Evolutionary conservation across 2,113 vertebrate genomes (phyloP).

Genomic region (Meriones unguiculatus): DNA sequence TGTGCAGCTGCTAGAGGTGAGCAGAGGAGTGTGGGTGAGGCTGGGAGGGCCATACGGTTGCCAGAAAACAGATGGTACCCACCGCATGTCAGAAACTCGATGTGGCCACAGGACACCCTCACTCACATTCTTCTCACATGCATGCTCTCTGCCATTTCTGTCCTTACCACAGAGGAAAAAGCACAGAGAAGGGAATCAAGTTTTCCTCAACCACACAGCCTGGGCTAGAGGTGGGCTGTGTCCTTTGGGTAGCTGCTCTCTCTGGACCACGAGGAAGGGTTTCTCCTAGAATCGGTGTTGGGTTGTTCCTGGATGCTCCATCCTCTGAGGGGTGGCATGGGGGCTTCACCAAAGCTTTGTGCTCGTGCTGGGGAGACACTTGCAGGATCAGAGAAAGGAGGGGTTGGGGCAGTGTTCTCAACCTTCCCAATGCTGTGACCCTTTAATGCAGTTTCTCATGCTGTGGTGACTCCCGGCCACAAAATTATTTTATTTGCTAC

Average conservation of each 20-base stretch:
- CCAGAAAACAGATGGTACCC: accelerated
- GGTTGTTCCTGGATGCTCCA: accelerated
- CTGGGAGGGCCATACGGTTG: accelerated
- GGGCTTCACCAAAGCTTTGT: accelerated
- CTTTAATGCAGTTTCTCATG: background rate
- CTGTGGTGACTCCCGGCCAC: background rate
- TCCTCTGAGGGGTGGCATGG: no score
- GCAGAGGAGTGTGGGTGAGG: constrained; percentile 44
- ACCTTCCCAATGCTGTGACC: background rate
- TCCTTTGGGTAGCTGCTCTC: background rate
- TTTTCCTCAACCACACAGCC: background rate
- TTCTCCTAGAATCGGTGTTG: background rate
- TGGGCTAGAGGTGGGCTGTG: accelerated
- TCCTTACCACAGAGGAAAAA: background rate
- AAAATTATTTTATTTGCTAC: background rate
- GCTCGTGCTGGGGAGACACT: accelerated
- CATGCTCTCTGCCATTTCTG: accelerated
- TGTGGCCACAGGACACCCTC: accelerated
- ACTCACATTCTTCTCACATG: accelerated
- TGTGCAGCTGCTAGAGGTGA: constrained; percentile 98
- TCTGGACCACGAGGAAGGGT: no score
- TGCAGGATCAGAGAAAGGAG: background rate
- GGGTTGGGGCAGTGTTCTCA: background rate
- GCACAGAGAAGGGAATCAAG: accelerated
- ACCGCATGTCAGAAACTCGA: accelerated